Evolutionary conservation across 2,797 vertebrate genomes (phyloP), one percentile per base, ranked within the genome.

Genomic region (Tenualosa ilisha): DNA sequence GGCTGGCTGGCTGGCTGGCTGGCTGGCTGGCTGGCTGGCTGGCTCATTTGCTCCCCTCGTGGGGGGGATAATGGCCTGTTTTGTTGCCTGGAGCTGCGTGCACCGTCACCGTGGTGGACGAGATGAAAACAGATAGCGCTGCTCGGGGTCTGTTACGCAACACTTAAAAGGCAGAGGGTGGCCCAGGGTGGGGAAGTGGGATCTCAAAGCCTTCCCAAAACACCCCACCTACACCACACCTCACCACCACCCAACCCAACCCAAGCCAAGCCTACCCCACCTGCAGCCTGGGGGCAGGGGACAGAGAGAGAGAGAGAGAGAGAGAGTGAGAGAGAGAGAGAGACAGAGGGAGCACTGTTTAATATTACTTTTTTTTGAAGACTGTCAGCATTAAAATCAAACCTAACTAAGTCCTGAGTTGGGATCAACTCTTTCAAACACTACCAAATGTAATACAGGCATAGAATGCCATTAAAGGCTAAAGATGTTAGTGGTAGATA

Each of bases 61-160:
- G 37, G 31, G 17, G 13, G 37, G 37, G 68, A 75, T 40, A 75
- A 75, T 75, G 68, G 68, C 12, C 12, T 43, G 68, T 40, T 75
- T 75, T 75, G 68, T 75, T 75, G 31, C 68, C 26, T 12, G 37
- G 4, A 75, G 68, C 31, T 15, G 31, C 4, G 13, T 5, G 31
- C 68, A 40, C 13, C 37, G 31, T 75, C 68, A 75, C 31, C 68
- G 37, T 20, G 31, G 31, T 43, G 31, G 31, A 43, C 3, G 12
- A 75, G 68, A 75, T 75, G 68, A 31, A 75, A 40, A 75, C 68
- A 75, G 68, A 75, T 75, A 75, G 37, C 31, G 40, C 31, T 43
- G 15, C 37, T 13, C 31, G 0, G 31, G 68, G 8, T 75, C 2
- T 40, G 31, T 75, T 43, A 13, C 31, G 13, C 68, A 75, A 75